Evolutionary conservation across 2,797 vertebrate species (phyloP).

Genomic region (Margarornis squamiger): DNA sequence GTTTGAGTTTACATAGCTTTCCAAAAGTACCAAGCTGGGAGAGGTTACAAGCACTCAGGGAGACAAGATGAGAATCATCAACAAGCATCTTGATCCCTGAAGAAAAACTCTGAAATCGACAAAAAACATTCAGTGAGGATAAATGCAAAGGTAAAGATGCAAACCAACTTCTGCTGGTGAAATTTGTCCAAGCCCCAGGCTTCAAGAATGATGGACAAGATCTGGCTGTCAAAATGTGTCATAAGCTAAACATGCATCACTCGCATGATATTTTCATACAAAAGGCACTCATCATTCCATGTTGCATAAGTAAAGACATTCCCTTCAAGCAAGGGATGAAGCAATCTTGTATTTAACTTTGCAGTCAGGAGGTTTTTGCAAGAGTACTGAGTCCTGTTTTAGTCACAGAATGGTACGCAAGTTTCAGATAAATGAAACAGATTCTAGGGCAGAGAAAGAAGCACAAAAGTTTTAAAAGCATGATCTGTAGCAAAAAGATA

Average conservation of each 20-base stretch:
- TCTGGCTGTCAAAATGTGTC: neutral
- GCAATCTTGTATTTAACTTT: neutral
- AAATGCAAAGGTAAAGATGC: neutral
- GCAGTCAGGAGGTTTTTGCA: neutral
- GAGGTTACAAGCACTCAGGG: neutral
- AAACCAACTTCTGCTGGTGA: neutral
- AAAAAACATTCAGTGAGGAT: neutral
- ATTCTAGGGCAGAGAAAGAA: neutral
- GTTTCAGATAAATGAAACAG: neutral
- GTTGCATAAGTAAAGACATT: neutral
- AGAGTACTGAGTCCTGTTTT: accelerated
- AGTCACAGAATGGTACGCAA: neutral
- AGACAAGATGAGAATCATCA: neutral
- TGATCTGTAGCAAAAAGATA: constrained; percentile 9
- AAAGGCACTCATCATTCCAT: neutral
- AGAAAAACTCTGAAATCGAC: neutral
- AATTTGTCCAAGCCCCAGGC: neutral
- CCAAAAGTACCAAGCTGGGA: neutral
- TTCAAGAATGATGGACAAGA: neutral
- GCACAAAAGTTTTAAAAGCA: neutral
- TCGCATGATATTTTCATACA: neutral
- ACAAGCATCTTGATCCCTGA: neutral
- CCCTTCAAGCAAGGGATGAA: neutral
- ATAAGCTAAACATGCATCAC: neutral
- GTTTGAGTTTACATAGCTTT: neutral